Base-by-base conservation (phyloP, 2,113 vertebrate genomes). In the Gobio gobio region DNA sequence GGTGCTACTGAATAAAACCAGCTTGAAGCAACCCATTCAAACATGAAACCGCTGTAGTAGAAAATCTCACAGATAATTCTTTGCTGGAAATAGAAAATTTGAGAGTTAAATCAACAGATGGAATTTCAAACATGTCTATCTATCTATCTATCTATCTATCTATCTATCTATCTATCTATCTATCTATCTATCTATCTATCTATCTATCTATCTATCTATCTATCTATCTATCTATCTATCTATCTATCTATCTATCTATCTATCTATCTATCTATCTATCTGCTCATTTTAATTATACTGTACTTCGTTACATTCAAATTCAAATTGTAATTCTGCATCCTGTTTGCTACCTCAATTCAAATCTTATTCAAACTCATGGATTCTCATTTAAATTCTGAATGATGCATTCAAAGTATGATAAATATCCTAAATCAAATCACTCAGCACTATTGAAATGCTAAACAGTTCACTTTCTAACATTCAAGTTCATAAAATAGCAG, bases 1-100 rank as follows among this genome's bases (percentile, higher is more conserved):
- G 79, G 79, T 70, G 79, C 63, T 54, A 22, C 43, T 40, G 61
- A 68, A 82, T 82, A 83, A 66, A 83, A 72, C 3, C 64, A 72
- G 80, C 80, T 54, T 72, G 49, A 72, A n/a, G 64, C 49, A 24
- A 43, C 64, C 2, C 10, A 36, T 33, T 58, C 33, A 40, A 72
- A 72, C 12, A 12, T 72, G 49, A 56, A 68, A 68, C 29, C 47
- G 26, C 4, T 72, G 63, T 66, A 82, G 26, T 51, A 29, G 24
- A 68, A 68, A 61, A 79, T 43, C 58, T 79, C 7, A 18, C 56
- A 79, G 26, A 49, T 24, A 64, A 45, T 36, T 22, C 33, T 36
- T 40, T 10, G 45, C 7, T n/a, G 22, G 9, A 61, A 24, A 80
- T 18, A 14, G 18, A 68, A 68, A 18, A 68, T 74, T 73, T 47